phyloP scores from a whole-genome alignment of 53 echinoderm and acorn worm species.

The Antedon mediterranea region DNA sequence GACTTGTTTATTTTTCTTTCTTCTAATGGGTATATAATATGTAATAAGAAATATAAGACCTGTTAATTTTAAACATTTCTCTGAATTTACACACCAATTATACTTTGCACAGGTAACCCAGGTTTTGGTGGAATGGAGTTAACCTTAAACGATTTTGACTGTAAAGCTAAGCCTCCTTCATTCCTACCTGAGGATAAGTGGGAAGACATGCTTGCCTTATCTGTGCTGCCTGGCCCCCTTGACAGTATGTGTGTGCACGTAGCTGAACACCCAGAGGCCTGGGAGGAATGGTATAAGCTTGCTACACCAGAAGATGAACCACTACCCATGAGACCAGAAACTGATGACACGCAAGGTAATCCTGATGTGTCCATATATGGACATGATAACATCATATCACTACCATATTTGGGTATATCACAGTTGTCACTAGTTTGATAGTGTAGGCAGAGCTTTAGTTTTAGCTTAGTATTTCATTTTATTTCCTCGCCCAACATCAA shows the following conservation, averaged over 20 bases:
- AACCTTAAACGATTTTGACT: slow-evolving; percentile 72
- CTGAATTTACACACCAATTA: background rate
- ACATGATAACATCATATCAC: no score
- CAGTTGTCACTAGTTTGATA: no score
- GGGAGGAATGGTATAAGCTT: slow-evolving; percentile 73
- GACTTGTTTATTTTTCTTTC: no score
- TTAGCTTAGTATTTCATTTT: background rate
- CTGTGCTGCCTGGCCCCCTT: slow-evolving; percentile 86
- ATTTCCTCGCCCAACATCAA: no score
- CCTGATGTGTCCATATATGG: no score
- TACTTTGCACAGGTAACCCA: slow-evolving; percentile 47
- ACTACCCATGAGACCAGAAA: slow-evolving; percentile 42
- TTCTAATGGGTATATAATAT: no score
- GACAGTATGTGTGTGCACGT: slow-evolving; percentile 80
- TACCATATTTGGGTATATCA: no score
- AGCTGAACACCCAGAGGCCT: slow-evolving; percentile 49
- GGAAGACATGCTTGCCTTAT: slow-evolving; percentile 87
- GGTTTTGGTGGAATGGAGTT: slow-evolving; percentile 96
- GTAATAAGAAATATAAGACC: no score
- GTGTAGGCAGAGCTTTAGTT: no score
- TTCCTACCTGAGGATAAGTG: slow-evolving; percentile 70
- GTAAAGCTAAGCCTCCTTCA: slow-evolving; percentile 44
- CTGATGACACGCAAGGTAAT: slow-evolving; percentile 7
- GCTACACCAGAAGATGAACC: slow-evolving; percentile 54
- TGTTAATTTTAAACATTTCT: no score